Base-by-base conservation (phyloP, 2,888 invertebrate species). In the Miltochrista miniata region DNA sequence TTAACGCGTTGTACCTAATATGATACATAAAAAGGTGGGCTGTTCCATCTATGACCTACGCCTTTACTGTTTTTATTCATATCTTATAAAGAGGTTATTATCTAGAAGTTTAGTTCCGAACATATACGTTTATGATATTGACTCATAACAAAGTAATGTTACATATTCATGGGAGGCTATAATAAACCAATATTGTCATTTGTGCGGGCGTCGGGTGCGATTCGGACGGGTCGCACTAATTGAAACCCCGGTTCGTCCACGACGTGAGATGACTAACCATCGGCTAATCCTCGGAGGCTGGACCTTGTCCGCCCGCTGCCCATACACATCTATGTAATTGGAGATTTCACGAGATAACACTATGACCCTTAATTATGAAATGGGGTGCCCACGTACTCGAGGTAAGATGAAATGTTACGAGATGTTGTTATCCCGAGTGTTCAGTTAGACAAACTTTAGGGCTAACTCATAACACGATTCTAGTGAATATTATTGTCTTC, bases 301-400 rank as follows among this genome's bases (percentile, higher is more conserved):
- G 64, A 67, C 64, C 58, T 55, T 60, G 60, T 57, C 68, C 67
- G 30, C 37, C 43, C 52, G 44, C 57, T 59, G 61, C 62, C 62
- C 67, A 66, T 76, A 79, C 72, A 70, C 72, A 72, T 72, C 70
- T 74, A 72, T 77, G 79, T 87, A 87, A 89, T 89, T 87, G 83
- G 84, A 88, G 87, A 87, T 90, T 88, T 89, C 83, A 81, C 90
- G 81, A 88, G 89, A 90, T 90, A 90, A 81, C 88, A 85, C 87
- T 79, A 80, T 79, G 76, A 76, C 81, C 81, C 79, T 76, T 82
- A 80, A 85, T 87, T 85, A 82, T 83, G 77, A 73, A 75, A 76
- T 75, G 72, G 70, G 63, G 65, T 68, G 61, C 64, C 72, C 72
- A 70, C 68, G 72, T 70, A 59, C 59, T 48, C 38, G 64, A 61